Percentiles rank a stretch among this genome's conserved stretches.
Evolutionary conservation across 2,797 vertebrate species (phyloP).

Genomic region (Cyprinella venusta): DNA sequence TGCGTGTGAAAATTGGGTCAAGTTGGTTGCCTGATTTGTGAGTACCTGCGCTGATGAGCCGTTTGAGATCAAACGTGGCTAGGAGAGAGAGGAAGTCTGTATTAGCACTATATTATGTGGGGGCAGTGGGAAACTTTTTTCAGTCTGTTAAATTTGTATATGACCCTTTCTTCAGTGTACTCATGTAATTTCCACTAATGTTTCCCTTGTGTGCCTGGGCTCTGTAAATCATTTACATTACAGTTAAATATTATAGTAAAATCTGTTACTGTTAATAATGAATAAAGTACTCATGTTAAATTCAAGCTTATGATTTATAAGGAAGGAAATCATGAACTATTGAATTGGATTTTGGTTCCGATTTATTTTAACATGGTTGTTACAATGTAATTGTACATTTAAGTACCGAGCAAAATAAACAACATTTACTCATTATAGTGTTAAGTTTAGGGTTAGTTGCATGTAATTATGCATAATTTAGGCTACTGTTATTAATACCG

Average conservation of each 20-base stretch:
- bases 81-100: no score
- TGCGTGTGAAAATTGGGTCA: no score
- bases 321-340: not conserved
- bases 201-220: not conserved
- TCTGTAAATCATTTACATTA: not conserved
- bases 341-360: not conserved
- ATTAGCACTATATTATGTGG: not conserved
- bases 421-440: no score
- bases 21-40: no score
- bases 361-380: not conserved
- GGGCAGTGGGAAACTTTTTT: not conserved
- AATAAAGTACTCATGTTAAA: conserved; percentile 9
- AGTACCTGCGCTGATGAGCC: no score
- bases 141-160: conserved; percentile 39
- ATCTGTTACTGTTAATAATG: conserved; percentile 21
- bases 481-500: no score
- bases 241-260: conserved; percentile 8
- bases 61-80: no score
- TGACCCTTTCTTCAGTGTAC: not conserved
- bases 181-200: conserved; percentile 4
- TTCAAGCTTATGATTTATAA: not conserved
- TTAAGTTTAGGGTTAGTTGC: no score
- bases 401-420: no score
- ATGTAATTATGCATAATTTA: no score
- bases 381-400: no score